Percentiles rank a stretch among this genome's conserved stretches.
Evolutionary conservation across 2,113 vertebrate genomes (phyloP).

Genomic region (Carassius carassius): DNA sequence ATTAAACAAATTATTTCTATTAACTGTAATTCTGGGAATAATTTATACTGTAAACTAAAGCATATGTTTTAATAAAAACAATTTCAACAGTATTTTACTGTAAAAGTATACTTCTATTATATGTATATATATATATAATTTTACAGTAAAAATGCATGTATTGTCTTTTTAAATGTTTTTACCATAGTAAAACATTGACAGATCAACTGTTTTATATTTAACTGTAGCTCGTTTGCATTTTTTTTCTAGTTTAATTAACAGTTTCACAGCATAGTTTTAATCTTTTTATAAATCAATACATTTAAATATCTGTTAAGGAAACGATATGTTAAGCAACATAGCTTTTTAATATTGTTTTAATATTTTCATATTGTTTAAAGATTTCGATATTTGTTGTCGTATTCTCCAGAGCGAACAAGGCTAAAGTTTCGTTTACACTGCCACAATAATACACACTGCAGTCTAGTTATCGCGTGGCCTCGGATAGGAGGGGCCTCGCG

Average conservation of each 20-base stretch:
- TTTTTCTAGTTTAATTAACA: neutral
- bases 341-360: neutral
- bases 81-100: neutral
- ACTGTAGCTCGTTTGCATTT: too few species aligned
- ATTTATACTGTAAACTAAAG: neutral
- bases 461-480: conserved; percentile 76
- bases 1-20: neutral
- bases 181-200: neutral
- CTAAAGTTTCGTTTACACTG: conserved; percentile 9
- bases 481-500: conserved; percentile 84
- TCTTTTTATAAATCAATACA: neutral
- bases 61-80: neutral
- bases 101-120: neutral
- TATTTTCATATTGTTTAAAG: neutral
- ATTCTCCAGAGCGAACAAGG: neutral
- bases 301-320: neutral
- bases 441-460: conserved; percentile 60
- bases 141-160: neutral
- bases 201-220: neutral
- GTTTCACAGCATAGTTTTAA: neutral
- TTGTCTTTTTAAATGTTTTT: neutral
- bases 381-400: conserved; percentile 8
- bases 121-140: too few species aligned
- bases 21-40: neutral
- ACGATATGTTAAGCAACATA: neutral